Evolutionary conservation across 2,113 vertebrate species (phyloP).

Genomic region (human): DNA sequence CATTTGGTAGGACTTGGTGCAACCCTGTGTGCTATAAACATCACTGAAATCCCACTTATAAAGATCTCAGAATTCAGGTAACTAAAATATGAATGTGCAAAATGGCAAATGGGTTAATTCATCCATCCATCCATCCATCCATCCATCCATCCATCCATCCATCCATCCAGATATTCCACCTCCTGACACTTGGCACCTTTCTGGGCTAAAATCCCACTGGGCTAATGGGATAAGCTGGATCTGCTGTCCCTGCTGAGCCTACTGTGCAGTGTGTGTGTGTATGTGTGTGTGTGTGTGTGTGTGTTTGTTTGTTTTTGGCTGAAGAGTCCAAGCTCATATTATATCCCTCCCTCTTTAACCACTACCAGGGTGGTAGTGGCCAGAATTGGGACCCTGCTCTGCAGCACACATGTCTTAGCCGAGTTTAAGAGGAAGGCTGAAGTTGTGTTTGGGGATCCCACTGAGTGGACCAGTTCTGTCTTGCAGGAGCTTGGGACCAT

Average conservation of each 20-base stretch:
- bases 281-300: background rate
- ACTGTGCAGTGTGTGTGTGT: background rate
- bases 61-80: slow-evolving; percentile 87
- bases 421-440: slow-evolving; percentile 85
- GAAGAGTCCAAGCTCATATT: background rate
- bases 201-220: background rate
- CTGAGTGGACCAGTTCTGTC: slow-evolving; percentile 81
- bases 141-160: background rate
- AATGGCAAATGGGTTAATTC: background rate
- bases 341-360: slow-evolving; percentile 57
- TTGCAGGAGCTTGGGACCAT: slow-evolving; percentile 87
- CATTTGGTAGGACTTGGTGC: slow-evolving; percentile 87
- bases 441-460: slow-evolving; percentile 81
- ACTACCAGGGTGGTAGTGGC: slow-evolving; percentile 80
- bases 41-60: slow-evolving; percentile 82
- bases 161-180: background rate
- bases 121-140: background rate
- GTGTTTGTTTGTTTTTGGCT: background rate
- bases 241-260: background rate
- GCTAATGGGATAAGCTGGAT: background rate
- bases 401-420: slow-evolving; percentile 76
- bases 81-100: background rate
- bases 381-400: slow-evolving; percentile 84
- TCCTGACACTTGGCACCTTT: background rate
- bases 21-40: slow-evolving; percentile 83